Base-by-base conservation (phyloP, 1,140 invertebrate genomes). In the Octopus bimaculoides region DNA sequence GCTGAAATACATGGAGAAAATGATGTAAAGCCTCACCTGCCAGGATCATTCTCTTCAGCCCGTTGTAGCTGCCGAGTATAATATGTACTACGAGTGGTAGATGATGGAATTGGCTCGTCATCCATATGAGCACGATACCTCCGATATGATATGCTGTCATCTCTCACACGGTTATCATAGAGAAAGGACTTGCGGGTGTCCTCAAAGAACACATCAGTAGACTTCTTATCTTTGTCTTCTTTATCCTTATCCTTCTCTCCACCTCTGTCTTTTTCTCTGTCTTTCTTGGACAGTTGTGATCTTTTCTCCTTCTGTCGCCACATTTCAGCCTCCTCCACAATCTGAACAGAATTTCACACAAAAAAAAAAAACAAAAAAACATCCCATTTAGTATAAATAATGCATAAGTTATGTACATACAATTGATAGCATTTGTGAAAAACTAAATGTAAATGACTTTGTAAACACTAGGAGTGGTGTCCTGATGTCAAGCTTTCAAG, bases 251-350 rank as follows among this genome's bases (percentile, higher is more conserved):
- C 66, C 14, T 69, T 69, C 8, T 69, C 66, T 69, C 14, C 26
- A 5, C 26, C 66, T 69, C 66, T 8, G 66, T 69, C 66, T 69
- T 69, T 69, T n/a, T 69, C 66, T 69, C 26, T 69, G 17, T 14
- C 26, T 69, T 14, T n/a, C 9, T 9, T 10, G 9, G 56, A 61
- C 26, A 20, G 26, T 17, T 14, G 26, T 10, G 66, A 69, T 17
- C 26, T 8, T 0, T 8, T 12, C 77, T 84, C 83, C 82, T 79
- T 56, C n/a, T 86, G 86, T 79, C 83, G 83, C 89, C 89, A 90
- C 89, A 90, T 90, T 26, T 89, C 88, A 53, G 84, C 81, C 82
- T 89, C 88, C 78, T 90, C 88, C n/a, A 88, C 82, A 73, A 89
- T 83, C 88, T 90, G 79, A 75, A 80, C 77, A 78, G 26, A 77